Conservation (phyloP, 2,888 invertebrate species). For the Oscheius sp. region DNA sequence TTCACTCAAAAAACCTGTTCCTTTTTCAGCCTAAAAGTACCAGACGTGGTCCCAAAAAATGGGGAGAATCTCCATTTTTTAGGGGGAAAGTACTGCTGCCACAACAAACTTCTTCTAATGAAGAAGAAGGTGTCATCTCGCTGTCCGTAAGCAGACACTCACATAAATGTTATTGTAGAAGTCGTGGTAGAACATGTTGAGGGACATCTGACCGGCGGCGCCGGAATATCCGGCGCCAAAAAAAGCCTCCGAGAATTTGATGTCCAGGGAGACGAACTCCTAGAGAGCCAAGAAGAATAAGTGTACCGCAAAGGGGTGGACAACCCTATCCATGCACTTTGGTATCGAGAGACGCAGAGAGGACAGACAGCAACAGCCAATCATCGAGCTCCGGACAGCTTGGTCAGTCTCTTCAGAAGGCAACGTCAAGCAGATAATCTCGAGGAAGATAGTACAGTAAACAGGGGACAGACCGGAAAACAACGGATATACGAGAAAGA, state of each 20-base stretch:
- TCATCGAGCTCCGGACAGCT: slow-evolving; percentile 29
- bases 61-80: background rate
- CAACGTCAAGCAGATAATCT: too few relatives aligned
- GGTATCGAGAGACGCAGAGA: slow-evolving; percentile 26
- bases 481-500: too few relatives aligned
- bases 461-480: background rate
- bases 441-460: background rate
- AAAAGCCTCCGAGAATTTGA: background rate
- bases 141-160: slow-evolving; percentile 2
- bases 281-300: slow-evolving; percentile 1
- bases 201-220: background rate
- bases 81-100: too few relatives aligned
- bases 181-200: slow-evolving; percentile 17
- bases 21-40: slow-evolving; percentile 20
- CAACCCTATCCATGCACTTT: slow-evolving; percentile 28
- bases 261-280: background rate
- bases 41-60: slow-evolving; percentile 9
- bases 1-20: slow-evolving; percentile 18
- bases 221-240: background rate
- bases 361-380: slow-evolving; percentile 18
- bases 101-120: too few relatives aligned
- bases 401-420: background rate
- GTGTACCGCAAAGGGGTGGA: slow-evolving; percentile 13
- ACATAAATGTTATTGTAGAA: slow-evolving; percentile 14
- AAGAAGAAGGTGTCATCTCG: background rate